phyloP scores from a whole-genome alignment of 2,888 invertebrate genomes.

The Prostheceraeus crozeri region DNA sequence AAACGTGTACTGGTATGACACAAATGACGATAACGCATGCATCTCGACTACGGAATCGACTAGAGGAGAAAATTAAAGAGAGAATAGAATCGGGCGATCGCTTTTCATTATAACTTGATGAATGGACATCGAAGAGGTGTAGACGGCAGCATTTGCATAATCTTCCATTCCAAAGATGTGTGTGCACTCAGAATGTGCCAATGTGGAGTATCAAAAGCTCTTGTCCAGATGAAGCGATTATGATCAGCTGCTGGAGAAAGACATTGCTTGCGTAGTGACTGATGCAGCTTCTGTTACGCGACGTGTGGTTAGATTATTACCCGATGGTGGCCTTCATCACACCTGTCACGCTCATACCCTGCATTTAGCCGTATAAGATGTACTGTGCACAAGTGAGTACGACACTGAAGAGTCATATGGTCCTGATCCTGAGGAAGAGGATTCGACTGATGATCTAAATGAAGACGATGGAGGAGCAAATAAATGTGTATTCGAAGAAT shows the following conservation, averaged over 20 bases:
- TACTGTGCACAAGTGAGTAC: not conserved
- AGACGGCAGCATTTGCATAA: not conserved
- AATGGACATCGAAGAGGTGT: not conserved
- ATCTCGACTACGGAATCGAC: not conserved
- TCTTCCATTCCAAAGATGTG: not conserved
- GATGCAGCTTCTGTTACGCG: not conserved
- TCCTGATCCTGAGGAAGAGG: too few relatives aligned
- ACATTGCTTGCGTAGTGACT: not conserved
- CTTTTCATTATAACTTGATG: not conserved
- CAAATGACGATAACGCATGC: not conserved
- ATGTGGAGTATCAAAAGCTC: not conserved
- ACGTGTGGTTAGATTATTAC: not conserved
- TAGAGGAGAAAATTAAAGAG: not conserved
- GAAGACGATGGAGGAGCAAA: too few relatives aligned
- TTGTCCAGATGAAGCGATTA: not conserved
- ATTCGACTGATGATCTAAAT: too few relatives aligned
- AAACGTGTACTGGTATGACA: not conserved
- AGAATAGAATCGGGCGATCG: not conserved
- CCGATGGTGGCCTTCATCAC: not conserved
- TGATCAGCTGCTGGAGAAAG: not conserved
- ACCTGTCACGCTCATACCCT: not conserved
- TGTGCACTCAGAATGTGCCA: not conserved
- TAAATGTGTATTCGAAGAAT: too few relatives aligned
- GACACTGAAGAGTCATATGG: too few relatives aligned
- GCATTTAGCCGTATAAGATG: not conserved